Evolutionary conservation across 2,797 vertebrate genomes (phyloP).

Genomic region (Garrulus glandarius): DNA sequence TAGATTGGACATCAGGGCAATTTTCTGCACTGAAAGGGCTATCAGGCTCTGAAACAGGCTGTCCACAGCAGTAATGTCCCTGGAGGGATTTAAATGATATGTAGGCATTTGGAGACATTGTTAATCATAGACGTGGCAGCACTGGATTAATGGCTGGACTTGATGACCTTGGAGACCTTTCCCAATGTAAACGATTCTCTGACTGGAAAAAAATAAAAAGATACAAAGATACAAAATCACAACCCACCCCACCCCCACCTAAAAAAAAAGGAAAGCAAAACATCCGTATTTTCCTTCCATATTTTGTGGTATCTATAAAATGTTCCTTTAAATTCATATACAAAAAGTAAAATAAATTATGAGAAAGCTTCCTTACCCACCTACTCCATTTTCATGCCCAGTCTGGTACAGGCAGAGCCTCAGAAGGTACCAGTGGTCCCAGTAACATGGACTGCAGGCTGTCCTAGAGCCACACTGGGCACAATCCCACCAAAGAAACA

Average conservation of each 20-base stretch:
- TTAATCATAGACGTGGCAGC: neutral
- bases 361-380: neutral
- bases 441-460: neutral
- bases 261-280: neutral
- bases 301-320: neutral
- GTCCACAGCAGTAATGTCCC: neutral
- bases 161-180: neutral
- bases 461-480: neutral
- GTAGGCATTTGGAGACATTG: neutral
- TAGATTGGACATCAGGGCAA: neutral
- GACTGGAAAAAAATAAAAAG: neutral
- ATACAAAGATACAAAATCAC: neutral
- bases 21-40: neutral
- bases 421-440: neutral
- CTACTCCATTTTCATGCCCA: neutral
- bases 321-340: neutral
- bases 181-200: neutral
- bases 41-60: neutral
- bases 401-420: neutral
- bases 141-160: neutral
- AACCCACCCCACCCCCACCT: fast-evolving
- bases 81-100: neutral
- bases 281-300: neutral
- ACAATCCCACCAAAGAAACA: neutral
- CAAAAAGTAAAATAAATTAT: neutral